A percentile compares a stretch with the other conserved stretches of the same genome.
Evolutionary conservation across 2,797 vertebrate genomes (phyloP).

Genomic region (Pangasius larnaudii): DNA sequence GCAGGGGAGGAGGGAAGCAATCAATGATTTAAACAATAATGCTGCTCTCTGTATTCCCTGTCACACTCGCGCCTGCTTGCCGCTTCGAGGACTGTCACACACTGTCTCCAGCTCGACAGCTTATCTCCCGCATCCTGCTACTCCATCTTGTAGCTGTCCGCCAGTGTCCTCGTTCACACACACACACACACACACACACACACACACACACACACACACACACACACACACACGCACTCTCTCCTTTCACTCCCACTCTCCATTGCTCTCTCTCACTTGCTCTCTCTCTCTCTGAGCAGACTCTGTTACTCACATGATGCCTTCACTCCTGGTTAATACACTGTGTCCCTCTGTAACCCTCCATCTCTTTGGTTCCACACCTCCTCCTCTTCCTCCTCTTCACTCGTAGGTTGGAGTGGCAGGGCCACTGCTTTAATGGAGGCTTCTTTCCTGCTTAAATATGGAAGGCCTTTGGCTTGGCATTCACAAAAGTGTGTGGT

Average conservation of each 20-base stretch:
- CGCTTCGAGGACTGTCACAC: constrained; percentile 71
- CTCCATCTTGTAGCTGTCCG: constrained; percentile 71
- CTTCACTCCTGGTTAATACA: constrained; percentile 68
- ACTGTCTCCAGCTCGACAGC: constrained; percentile 66
- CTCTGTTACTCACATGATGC: constrained; percentile 61
- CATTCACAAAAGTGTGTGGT: constrained; percentile 33
- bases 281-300: constrained; percentile 51
- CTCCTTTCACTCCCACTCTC: constrained; percentile 48
- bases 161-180: constrained; percentile 54
- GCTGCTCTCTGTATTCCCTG: constrained; percentile 80
- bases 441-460: constrained; percentile 41
- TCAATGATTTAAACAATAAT: constrained; percentile 86
- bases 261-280: constrained; percentile 43
- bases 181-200: constrained; percentile 44
- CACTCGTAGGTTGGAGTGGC: constrained; percentile 28
- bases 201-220: constrained; percentile 43
- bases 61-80: constrained; percentile 75
- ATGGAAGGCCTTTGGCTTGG: constrained; percentile 44
- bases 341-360: constrained; percentile 58
- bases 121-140: constrained; percentile 63
- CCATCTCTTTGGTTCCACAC: constrained; percentile 35
- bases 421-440: constrained; percentile 20
- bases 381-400: constrained; percentile 32
- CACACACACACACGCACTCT: constrained; percentile 34
- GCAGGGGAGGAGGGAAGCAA: constrained; percentile 66